These are phyloP conservation scores for Pachyseris speciosa DNA, from an alignment of 64 coral and sea anemone genomes.

Conservation along the genomic window DNA sequence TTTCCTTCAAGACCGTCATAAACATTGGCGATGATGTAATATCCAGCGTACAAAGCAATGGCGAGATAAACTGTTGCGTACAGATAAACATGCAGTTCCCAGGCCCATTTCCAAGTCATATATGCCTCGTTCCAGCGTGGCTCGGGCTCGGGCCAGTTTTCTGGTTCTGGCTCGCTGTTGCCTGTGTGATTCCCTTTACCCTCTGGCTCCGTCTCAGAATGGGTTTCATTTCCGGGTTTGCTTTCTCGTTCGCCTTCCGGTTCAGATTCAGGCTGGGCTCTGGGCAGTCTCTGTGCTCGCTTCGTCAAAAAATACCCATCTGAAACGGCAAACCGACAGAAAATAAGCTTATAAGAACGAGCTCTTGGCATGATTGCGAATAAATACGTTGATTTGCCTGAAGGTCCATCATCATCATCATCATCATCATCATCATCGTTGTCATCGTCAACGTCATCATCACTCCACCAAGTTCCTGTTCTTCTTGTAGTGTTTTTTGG, in stretches of 20 bases:
- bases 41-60: conserved; percentile 76
- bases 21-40: conserved; percentile 58
- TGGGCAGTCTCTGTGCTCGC: background rate
- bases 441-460: too few species aligned
- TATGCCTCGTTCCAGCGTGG: conserved; percentile 79
- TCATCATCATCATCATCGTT: too few species aligned
- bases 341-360: background rate
- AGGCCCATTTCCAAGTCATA: conserved; percentile 62
- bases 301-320: too few species aligned
- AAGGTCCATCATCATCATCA: too few species aligned
- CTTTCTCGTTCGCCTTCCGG: background rate
- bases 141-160: conserved; percentile 85
- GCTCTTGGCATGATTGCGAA: too few species aligned
- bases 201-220: conserved; percentile 22
- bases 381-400: too few species aligned
- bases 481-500: too few species aligned
- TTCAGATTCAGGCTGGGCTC: conserved; percentile 30
- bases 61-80: conserved; percentile 63
- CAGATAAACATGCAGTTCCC: conserved; percentile 73
- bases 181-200: background rate
- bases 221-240: background rate
- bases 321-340: background rate
- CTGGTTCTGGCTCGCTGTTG: conserved; percentile 2
- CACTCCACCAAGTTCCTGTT: too few species aligned
- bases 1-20: conserved; percentile 75